Percentiles rank a stretch among this genome's conserved stretches.
Evolutionary conservation across 2,797 vertebrate species (phyloP).

Genomic region (Tenualosa thibaudeaui): DNA sequence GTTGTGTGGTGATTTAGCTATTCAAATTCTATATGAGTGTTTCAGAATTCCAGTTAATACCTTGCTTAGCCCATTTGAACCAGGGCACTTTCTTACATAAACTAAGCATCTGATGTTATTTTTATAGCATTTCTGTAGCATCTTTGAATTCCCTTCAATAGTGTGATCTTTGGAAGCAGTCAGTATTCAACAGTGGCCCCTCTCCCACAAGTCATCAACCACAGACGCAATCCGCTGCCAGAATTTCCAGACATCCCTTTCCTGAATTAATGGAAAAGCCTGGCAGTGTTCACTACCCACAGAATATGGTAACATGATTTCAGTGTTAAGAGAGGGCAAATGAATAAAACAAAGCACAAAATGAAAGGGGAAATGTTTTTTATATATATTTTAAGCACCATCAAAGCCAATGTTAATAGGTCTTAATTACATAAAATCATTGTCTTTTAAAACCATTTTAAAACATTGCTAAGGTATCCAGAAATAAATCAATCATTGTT

Average conservation of each 20-base stretch:
- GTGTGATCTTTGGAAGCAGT: neutral
- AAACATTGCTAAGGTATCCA: neutral
- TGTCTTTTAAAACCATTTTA: neutral
- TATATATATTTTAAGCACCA: neutral
- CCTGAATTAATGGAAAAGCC: constrained; percentile 27
- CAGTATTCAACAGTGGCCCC: neutral
- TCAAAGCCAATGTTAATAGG: neutral
- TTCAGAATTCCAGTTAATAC: neutral
- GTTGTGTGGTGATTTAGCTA: neutral
- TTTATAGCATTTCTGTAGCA: neutral
- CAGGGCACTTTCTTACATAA: neutral
- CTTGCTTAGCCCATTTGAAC: neutral
- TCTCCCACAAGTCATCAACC: constrained; percentile 43
- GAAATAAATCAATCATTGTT: neutral
- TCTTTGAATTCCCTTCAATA: neutral
- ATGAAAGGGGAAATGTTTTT: neutral
- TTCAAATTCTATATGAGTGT: neutral
- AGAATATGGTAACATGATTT: neutral
- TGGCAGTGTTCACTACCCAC: neutral
- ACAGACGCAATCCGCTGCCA: constrained; percentile 56
- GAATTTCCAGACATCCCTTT: constrained; percentile 54
- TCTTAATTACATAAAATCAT: neutral
- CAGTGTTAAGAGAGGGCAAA: neutral
- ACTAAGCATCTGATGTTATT: neutral
- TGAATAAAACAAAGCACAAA: neutral